Evolutionary conservation across 2,113 vertebrate species (phyloP).

Genomic region (Mirza zaza): DNA sequence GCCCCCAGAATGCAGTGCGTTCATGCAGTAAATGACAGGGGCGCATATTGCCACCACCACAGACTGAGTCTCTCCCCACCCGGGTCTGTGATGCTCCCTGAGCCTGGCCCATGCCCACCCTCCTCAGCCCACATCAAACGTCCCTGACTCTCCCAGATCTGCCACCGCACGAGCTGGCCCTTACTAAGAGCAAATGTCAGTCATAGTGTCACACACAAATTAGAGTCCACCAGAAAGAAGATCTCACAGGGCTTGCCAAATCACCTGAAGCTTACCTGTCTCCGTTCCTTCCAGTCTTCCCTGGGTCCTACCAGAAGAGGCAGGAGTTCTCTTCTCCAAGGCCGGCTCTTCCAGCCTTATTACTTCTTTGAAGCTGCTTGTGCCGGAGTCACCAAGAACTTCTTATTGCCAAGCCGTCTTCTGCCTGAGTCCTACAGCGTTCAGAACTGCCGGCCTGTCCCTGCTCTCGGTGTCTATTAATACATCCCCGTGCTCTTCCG

Average conservation of each 20-base stretch:
- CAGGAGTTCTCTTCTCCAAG: background rate
- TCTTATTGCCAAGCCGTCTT: background rate
- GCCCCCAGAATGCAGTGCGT: accelerated
- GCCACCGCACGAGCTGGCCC: background rate
- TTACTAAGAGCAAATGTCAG: background rate
- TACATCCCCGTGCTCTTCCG: accelerated
- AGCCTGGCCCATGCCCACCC: accelerated
- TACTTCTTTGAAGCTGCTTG: background rate
- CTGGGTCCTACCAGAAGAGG: background rate
- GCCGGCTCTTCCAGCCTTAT: background rate
- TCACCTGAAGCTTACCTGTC: background rate
- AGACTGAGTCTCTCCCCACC: background rate
- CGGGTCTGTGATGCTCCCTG: accelerated
- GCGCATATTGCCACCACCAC: accelerated
- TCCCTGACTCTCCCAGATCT: background rate
- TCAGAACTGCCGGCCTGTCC: background rate
- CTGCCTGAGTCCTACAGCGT: background rate
- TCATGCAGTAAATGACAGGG: background rate
- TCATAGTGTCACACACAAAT: background rate
- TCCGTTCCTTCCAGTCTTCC: background rate
- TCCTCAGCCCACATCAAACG: background rate
- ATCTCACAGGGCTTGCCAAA: background rate
- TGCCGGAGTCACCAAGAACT: background rate
- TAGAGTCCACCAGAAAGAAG: background rate
- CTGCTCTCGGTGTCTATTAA: background rate